phyloP scores from a whole-genome alignment of 2,113 vertebrate genomes.

The Pardalotus punctatus region DNA sequence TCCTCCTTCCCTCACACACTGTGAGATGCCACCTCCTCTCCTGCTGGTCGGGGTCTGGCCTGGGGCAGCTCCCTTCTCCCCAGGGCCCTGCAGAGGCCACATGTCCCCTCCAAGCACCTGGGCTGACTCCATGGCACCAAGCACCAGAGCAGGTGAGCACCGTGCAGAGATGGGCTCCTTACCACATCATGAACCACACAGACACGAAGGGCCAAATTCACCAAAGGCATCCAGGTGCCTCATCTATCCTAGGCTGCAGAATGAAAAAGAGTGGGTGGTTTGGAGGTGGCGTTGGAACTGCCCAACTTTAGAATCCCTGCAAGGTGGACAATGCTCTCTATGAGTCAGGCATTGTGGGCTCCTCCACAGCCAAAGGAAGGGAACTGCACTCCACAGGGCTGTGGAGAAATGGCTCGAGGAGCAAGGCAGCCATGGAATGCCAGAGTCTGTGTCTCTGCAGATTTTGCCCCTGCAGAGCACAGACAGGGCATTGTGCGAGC shows the following conservation, averaged over 20 bases:
- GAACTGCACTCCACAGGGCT: background rate
- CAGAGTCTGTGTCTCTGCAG: no score
- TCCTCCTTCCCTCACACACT: background rate
- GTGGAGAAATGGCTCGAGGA: no score
- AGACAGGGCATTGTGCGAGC: no score
- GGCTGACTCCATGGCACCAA: background rate
- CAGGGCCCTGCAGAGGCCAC: background rate
- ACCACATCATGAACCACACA: background rate
- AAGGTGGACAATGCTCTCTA: rapidly evolving
- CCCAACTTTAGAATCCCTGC: background rate
- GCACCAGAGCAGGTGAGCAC: rapidly evolving
- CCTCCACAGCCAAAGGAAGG: background rate
- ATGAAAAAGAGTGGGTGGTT: rapidly evolving
- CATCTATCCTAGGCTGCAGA: background rate
- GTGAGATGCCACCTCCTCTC: background rate
- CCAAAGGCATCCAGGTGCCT: background rate
- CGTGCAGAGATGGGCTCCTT: rapidly evolving
- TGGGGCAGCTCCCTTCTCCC: background rate
- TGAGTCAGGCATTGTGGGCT: rapidly evolving
- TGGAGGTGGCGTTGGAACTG: background rate
- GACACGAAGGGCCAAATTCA: background rate
- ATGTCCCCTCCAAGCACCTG: background rate
- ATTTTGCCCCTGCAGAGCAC: no score
- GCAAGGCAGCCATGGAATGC: no score
- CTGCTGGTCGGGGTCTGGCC: background rate